phyloP scores from a whole-genome alignment of 1,140 invertebrate genomes.

The Drosophila pandora region DNA sequence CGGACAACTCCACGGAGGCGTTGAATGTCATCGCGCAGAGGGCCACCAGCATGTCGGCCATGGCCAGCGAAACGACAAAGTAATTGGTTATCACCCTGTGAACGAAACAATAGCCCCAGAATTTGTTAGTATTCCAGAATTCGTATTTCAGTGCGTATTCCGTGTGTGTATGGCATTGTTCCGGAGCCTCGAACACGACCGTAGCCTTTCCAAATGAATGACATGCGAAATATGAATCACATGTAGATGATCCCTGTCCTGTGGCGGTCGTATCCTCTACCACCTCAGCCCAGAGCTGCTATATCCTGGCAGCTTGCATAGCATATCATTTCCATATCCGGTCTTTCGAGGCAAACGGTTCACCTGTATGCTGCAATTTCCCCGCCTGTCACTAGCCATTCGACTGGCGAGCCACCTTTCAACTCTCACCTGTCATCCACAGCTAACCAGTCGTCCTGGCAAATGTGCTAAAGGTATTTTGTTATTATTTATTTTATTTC shows the following conservation, averaged over 20 bases:
- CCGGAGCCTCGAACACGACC: neutral
- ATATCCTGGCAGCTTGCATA: slow-evolving; percentile 15
- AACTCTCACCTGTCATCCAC: slow-evolving; percentile 25
- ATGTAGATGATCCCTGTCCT: neutral
- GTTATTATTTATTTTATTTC: neutral
- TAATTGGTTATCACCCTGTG: slow-evolving; percentile 95
- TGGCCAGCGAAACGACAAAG: slow-evolving; percentile 96
- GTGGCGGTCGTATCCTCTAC: slow-evolving; percentile 3
- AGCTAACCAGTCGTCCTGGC: slow-evolving; percentile 1
- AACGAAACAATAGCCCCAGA: slow-evolving; percentile 35
- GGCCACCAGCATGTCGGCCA: slow-evolving; percentile 96
- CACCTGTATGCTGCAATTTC: slow-evolving; percentile 58
- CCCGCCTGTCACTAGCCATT: slow-evolving; percentile 63
- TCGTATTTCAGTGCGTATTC: neutral
- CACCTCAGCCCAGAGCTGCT: neutral
- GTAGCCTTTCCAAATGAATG: neutral
- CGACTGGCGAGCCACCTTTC: slow-evolving; percentile 57
- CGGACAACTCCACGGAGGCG: slow-evolving; percentile 92
- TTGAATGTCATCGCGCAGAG: slow-evolving; percentile 98
- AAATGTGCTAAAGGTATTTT: neutral
- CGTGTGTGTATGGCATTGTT: neutral
- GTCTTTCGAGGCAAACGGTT: slow-evolving; percentile 2
- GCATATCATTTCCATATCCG: slow-evolving; percentile 50
- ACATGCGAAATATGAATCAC: neutral
- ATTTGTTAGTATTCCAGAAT: slow-evolving; percentile 3